A percentile compares a stretch with the other conserved stretches of the same genome.
phyloP scores from a whole-genome alignment of 2,113 vertebrate genomes.

The Pterocles orientalis region DNA sequence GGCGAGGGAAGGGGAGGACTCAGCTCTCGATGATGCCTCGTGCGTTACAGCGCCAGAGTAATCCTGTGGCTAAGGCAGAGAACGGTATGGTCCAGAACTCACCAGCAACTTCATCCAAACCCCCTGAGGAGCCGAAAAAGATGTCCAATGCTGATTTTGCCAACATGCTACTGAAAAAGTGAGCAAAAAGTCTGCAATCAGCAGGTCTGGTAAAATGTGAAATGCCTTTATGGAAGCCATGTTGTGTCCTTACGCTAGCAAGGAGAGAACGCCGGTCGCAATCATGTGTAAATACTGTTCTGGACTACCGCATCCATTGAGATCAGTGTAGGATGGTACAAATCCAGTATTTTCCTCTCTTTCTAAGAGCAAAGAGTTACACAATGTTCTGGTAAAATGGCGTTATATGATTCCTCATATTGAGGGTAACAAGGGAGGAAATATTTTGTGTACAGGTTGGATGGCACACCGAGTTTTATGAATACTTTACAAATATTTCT shows the following conservation, averaged over 20 bases:
- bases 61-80: slow-evolving; percentile 75
- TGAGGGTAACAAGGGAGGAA: slow-evolving; percentile 66
- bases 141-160: slow-evolving; percentile 97
- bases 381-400: slow-evolving; percentile 1
- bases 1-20: slow-evolving; percentile 92
- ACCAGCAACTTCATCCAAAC: background rate
- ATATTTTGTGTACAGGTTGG: background rate
- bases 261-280: background rate
- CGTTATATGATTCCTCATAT: slow-evolving; percentile 75
- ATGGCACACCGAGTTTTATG: background rate
- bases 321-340: background rate
- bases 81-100: slow-evolving; percentile 81
- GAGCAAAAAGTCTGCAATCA: slow-evolving; percentile 9
- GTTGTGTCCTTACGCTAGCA: slow-evolving; percentile 80
- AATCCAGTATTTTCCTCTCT: background rate
- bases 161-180: slow-evolving; percentile 92
- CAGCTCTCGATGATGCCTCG: slow-evolving; percentile 92
- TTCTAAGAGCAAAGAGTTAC: background rate
- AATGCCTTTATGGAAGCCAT: slow-evolving; percentile 81
- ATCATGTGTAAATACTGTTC: slow-evolving; percentile 9
- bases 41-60: slow-evolving; percentile 83
- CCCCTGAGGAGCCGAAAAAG: slow-evolving; percentile 74
- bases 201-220: slow-evolving; percentile 39
- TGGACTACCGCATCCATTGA: background rate
- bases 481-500: background rate